These are phyloP conservation scores for Napeogenes inachia DNA, from an alignment of 2,888 invertebrate genomes.

Conservation along the genomic window DNA sequence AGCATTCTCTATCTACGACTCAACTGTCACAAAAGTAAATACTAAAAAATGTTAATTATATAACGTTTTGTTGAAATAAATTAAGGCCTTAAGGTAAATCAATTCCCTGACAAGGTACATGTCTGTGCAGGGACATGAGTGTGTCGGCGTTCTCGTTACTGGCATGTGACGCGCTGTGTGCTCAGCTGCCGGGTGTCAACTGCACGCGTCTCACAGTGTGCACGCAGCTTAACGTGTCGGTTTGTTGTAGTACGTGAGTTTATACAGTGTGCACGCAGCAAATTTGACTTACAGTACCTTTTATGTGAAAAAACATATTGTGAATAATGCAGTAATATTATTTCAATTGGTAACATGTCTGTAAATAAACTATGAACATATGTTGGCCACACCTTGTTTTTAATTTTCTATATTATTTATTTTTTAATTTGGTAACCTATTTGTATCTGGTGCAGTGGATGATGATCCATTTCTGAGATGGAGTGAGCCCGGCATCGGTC, in stretches of 20 bases:
- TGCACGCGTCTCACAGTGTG: slow-evolving; percentile 63
- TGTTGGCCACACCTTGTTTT: no score
- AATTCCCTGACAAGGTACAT: background rate
- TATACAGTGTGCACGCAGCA: slow-evolving; percentile 18
- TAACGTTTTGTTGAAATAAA: background rate
- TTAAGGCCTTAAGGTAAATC: no score
- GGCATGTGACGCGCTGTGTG: slow-evolving; percentile 62
- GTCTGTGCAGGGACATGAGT: slow-evolving; percentile 58
- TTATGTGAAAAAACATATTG: no score
- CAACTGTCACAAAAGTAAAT: no score
- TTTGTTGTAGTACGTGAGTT: slow-evolving; percentile 74
- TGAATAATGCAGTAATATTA: no score
- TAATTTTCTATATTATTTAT: no score
- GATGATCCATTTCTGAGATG: slow-evolving; percentile 80
- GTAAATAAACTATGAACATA: no score
- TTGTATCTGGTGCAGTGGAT: slow-evolving; percentile 47
- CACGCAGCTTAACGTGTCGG: slow-evolving; percentile 51
- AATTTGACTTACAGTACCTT: no score
- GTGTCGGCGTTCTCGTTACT: slow-evolving; percentile 57
- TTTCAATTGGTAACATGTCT: no score
- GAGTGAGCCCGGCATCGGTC: slow-evolving; percentile 84
- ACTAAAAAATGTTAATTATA: background rate
- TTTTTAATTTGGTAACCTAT: background rate
- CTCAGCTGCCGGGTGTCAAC: slow-evolving; percentile 49
- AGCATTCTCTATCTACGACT: no score